phyloP scores from a whole-genome alignment of 2,888 invertebrate genomes.

The Rugalucina vietnamica region DNA sequence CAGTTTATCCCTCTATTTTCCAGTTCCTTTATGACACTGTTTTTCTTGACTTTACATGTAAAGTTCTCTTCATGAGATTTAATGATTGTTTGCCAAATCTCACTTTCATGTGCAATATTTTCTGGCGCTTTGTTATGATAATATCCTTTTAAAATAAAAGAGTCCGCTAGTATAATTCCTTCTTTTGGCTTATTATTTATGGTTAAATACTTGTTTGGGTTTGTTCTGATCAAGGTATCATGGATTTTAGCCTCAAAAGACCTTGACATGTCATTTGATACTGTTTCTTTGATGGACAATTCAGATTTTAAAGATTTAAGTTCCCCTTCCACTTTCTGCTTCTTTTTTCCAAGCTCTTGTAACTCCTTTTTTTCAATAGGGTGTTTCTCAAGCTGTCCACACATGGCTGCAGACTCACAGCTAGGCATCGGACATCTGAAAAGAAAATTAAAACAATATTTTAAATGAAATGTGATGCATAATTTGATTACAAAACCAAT shows the following conservation, averaged over 20 bases:
- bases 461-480: no score
- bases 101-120: background rate
- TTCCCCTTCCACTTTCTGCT: background rate
- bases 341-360: background rate
- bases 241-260: background rate
- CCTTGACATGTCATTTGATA: background rate
- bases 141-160: background rate
- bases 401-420: background rate
- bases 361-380: background rate
- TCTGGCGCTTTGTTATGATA: background rate
- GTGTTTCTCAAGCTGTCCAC: background rate
- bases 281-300: background rate
- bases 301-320: background rate
- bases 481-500: no score
- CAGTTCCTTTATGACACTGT: background rate
- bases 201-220: background rate
- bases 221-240: background rate
- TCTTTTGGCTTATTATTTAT: background rate
- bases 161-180: background rate
- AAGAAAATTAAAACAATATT: no score
- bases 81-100: background rate
- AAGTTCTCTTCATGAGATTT: background rate
- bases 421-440: background rate
- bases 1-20: background rate
- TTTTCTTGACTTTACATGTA: background rate